Conservation (phyloP, 2,113 vertebrate genomes). For the Callocephalon fimbriatum region DNA sequence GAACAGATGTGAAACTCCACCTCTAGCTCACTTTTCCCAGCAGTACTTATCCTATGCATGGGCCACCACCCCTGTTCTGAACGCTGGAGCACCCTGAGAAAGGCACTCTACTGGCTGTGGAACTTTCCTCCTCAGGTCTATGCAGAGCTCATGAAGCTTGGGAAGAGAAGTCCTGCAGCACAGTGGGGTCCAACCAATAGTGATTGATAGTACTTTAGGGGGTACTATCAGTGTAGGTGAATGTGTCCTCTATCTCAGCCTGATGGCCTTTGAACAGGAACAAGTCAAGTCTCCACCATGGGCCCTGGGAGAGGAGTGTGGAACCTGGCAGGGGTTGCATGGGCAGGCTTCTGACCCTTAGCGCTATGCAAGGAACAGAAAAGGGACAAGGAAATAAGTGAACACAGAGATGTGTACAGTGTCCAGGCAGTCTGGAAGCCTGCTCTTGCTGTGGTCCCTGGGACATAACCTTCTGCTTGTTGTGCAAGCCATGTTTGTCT, state of each 20-base stretch:
- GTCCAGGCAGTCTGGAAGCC: neutral
- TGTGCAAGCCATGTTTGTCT: neutral
- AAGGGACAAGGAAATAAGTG: neutral
- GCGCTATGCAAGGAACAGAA: rapidly evolving
- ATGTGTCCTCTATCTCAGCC: neutral
- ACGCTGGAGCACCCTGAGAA: neutral
- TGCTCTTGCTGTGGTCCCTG: neutral
- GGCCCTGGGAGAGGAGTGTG: neutral
- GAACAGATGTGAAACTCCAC: neutral
- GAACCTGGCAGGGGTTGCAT: neutral
- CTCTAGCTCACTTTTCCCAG: neutral
- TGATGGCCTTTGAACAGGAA: neutral
- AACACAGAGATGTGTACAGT: neutral
- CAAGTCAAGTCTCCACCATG: rapidly evolving
- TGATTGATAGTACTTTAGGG: rapidly evolving
- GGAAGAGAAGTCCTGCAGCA: rapidly evolving
- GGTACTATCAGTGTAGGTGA: neutral
- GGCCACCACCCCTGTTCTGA: neutral
- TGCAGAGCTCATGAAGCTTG: neutral
- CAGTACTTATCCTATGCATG: neutral
- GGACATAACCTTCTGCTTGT: neutral
- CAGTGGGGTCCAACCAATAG: neutral
- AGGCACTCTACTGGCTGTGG: neutral
- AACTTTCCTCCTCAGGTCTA: neutral
- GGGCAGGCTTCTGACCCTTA: neutral